A percentile compares a stretch with the other conserved stretches of the same genome.
These are phyloP conservation scores for Mantis religiosa DNA, from an alignment of 2,888 invertebrate species.

Conservation along the genomic window DNA sequence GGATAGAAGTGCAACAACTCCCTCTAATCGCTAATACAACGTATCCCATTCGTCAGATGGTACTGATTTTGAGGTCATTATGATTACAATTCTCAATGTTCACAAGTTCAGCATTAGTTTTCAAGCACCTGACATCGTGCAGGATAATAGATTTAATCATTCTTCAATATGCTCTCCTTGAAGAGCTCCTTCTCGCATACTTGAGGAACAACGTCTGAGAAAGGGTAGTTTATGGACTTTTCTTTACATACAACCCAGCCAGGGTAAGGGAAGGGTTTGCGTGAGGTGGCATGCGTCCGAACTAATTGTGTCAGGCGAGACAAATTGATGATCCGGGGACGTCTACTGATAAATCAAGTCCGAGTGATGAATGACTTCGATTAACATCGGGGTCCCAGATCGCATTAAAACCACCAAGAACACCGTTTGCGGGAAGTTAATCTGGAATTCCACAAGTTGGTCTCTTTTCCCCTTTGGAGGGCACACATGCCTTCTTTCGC, in stretches of 20 bases:
- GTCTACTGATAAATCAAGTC: conserved; percentile 10
- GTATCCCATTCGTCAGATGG: too few species aligned
- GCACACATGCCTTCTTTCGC: background rate
- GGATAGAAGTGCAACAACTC: too few species aligned
- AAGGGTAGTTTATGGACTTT: background rate
- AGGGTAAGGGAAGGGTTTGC: too few species aligned
- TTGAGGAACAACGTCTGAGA: background rate
- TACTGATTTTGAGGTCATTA: too few species aligned
- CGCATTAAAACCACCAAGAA: conserved; percentile 10
- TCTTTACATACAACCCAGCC: background rate
- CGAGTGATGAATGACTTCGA: conserved; percentile 14
- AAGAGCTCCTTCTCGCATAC: too few species aligned
- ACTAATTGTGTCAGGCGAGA: conserved; percentile 8
- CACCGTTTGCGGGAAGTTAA: background rate
- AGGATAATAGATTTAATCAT: too few species aligned
- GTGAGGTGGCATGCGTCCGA: background rate
- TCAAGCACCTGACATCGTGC: too few species aligned
- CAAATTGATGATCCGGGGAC: conserved; percentile 6
- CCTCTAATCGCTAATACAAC: too few species aligned
- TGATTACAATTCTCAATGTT: too few species aligned
- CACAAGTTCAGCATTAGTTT: too few species aligned
- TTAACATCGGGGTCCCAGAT: background rate
- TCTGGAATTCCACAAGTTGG: background rate
- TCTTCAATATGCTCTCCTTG: too few species aligned
- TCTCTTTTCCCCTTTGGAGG: background rate